Percentiles rank a stretch among this genome's conserved stretches.
Evolutionary conservation across 2,797 vertebrate genomes (phyloP).

Genomic region (Alcedo atthis): DNA sequence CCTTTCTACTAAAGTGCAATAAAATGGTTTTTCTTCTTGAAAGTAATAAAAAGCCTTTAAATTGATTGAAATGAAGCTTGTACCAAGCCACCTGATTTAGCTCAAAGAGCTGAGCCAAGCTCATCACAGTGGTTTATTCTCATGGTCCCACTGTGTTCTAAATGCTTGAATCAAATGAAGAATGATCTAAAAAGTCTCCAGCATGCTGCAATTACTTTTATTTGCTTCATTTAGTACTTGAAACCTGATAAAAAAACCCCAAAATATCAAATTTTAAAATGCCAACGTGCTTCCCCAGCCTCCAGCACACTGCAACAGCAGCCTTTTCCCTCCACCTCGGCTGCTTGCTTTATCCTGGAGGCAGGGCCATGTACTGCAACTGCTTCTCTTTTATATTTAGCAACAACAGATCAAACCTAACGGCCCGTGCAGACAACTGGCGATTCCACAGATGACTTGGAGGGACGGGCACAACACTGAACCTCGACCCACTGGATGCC

Average conservation of each 20-base stretch:
- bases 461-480: not conserved
- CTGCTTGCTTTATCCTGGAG: not conserved
- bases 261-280: too few species aligned
- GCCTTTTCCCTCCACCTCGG: rapidly evolving
- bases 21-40: not conserved
- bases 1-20: not conserved
- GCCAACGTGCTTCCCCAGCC: not conserved
- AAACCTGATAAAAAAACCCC: not conserved
- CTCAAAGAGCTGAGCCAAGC: not conserved
- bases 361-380: rapidly evolving
- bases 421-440: not conserved
- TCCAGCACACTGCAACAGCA: not conserved
- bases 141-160: not conserved
- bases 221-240: not conserved
- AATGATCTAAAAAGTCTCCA: not conserved
- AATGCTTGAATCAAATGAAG: not conserved
- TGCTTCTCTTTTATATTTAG: not conserved
- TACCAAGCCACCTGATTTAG: not conserved
- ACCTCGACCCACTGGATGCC: not conserved
- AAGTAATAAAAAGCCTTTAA: not conserved
- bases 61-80: not conserved
- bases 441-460: not conserved
- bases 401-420: not conserved
- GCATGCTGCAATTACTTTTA: rapidly evolving
- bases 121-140: not conserved